Conservation (phyloP, 2,113 vertebrate species). For the Crotalus horridus region DNA sequence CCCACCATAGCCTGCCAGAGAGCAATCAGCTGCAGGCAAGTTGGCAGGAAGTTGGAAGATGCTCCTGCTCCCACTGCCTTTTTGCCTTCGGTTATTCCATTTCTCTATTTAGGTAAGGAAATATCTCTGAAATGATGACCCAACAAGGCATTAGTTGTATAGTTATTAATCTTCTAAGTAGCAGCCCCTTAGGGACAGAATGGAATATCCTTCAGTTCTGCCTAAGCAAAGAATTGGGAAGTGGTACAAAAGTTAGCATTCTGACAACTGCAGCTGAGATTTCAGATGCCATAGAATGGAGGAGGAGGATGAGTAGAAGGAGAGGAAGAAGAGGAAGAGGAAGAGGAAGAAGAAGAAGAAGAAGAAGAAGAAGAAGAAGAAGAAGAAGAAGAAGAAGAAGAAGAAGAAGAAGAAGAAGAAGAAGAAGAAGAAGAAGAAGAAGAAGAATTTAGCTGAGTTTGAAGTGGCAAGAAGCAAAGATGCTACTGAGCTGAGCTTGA, state of each 20-base stretch:
- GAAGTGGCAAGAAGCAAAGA: background rate
- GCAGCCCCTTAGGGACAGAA: slow-evolving; percentile 19
- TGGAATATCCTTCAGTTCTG: background rate
- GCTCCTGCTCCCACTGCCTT: background rate
- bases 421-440: no score
- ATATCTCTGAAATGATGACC: background rate
- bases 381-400: no score
- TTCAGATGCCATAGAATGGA: background rate
- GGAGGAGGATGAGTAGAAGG: no score
- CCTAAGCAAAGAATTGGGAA: background rate
- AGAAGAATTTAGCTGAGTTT: background rate
- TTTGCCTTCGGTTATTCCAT: background rate
- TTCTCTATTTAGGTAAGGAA: background rate
- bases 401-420: no score
- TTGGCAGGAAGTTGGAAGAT: background rate
- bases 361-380: no score
- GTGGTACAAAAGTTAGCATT: background rate
- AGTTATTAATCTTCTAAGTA: slow-evolving; percentile 13
- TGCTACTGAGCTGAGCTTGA: background rate
- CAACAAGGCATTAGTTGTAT: background rate
- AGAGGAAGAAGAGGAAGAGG: no score
- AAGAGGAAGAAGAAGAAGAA: no score
- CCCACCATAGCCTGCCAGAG: background rate
- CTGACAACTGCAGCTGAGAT: background rate
- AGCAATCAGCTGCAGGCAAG: background rate